Base-by-base conservation (phyloP, 2,888 invertebrate genomes). In the Drosophila macrospina region DNA sequence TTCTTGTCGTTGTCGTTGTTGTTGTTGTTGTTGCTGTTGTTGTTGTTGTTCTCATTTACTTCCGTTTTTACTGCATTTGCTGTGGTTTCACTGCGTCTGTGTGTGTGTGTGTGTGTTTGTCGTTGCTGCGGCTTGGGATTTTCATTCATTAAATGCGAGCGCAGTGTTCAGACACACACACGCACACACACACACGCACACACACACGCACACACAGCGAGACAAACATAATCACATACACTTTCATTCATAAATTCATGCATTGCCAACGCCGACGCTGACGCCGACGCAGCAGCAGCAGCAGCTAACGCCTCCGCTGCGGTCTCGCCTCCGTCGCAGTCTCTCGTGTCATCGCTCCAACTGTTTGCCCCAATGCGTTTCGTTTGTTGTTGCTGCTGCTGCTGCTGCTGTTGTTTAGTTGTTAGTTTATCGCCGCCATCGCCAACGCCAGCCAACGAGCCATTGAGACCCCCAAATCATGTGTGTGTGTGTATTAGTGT, bases 241-340 rank as follows among this genome's bases (percentile, higher is more conserved):
- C 51, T 71, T 86, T 78, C 74, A 78, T 83, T 83, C 83, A 83
- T 88, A 83, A 83, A 88, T 88, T 88, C 83, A 82, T 82, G 88
- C 81, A 75, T 34, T 62, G 72, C 72, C 52, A 39, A 30, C 34
- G 34, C 16, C 28, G 28, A 20, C 32, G 34, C 48, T 30, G 45
- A 42, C 50, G 60, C 71, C n/a, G 48, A 57, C 41, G 51, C 69
- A 32, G 57, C 54, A 54, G 28, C 30, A 55, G 60, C 47, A 16
- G 48, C 13, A 54, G 51, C 34, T 47, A 48, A 30, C 61, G 61
- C 56, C 60, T 47, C 60, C 52, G 50, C 61, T 63, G 65, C 78
- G 36, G 55, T 56, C 13, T 30, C 28, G 45, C 32, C 32, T 39
- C 59, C 60, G 13, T 8, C 68, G 50, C 28, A 47, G 39, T 61